Percentiles rank a stretch among this genome's conserved stretches.
Conservation (phyloP, 2,113 vertebrate species). For the Megalops atlanticus region DNA sequence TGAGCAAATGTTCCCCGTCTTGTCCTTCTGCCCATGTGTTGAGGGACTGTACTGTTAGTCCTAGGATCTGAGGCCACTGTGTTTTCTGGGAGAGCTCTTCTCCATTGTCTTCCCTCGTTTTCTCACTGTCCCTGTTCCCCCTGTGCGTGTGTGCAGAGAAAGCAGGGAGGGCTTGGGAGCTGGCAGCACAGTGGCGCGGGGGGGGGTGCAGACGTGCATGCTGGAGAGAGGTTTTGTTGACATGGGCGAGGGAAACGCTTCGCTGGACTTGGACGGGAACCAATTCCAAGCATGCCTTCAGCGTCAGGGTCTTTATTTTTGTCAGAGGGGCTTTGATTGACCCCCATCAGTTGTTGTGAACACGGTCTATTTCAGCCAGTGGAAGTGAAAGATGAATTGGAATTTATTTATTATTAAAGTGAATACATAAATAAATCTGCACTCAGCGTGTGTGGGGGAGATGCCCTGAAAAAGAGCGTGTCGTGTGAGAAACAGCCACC, state of each 20-base stretch:
- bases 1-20: not conserved
- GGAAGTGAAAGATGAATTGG: no score
- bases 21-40: not conserved
- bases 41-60: no score
- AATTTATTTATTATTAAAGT: no score
- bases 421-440: no score
- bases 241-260: conserved; percentile 54
- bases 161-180: not conserved
- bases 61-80: no score
- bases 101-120: not conserved
- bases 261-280: conserved; percentile 58
- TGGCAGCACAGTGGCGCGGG: no score
- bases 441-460: no score
- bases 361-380: no score
- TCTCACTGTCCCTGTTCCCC: not conserved
- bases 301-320: conserved; percentile 58
- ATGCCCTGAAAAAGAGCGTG: no score
- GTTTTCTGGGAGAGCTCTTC: not conserved
- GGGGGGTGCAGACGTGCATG: no score
- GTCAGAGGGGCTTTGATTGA: conserved; percentile 38
- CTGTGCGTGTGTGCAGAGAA: not conserved
- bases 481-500: no score
- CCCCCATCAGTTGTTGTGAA: conserved; percentile 24
- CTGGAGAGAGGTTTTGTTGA: no score
- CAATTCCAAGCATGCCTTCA: conserved; percentile 58